Evolutionary conservation across 2,888 invertebrate genomes (phyloP), one percentile per base, ranked within the genome.

Genomic region (Papilio elwesi): DNA sequence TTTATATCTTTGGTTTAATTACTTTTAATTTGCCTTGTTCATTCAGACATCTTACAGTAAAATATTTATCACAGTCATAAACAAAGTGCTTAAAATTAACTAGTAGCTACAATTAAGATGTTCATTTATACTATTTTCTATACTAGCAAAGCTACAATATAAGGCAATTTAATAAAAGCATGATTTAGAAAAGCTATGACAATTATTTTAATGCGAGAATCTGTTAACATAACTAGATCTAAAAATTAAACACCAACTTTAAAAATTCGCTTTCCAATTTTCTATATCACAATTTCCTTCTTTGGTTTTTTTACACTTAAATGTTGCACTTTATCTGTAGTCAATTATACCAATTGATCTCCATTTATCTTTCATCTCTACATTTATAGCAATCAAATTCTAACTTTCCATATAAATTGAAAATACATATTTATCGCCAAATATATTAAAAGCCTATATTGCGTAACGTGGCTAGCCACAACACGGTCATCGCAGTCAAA

Each of bases 261-360:
- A 47, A 53, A n/a, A 64, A 63, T 57, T 67, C 26, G 13, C 43
- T 49, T 63, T 47, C 48, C 47, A 77, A 83, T 83, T 81, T 83
- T 82, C 82, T 85, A 83, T 89, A 90, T 90, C 89, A 89, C 89
- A 89, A 84, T 84, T 84, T 82, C 81, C 84, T 87, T 78, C 84
- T 87, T 89, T 89, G 88, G 87, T 88, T 84, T 82, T 79, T 80
- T 85, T 82, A 82, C 78, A 81, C 81, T 76, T 83, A 81, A 80
- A 81, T 82, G 82, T 84, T 83, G 80, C 82, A 85, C 80, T 80
- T 82, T 77, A 57, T 15, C 9, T 43, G 43, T 8, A 43, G 43
- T 47, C 47, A 62, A 43, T 9, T 43, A 5, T 43, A 43, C 43
- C 43, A 43, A 4, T 43, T 7, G 9, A 43, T 9, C 6, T 9